Conservation (phyloP, 2,797 vertebrate species). For the Eremophila alpestris region DNA sequence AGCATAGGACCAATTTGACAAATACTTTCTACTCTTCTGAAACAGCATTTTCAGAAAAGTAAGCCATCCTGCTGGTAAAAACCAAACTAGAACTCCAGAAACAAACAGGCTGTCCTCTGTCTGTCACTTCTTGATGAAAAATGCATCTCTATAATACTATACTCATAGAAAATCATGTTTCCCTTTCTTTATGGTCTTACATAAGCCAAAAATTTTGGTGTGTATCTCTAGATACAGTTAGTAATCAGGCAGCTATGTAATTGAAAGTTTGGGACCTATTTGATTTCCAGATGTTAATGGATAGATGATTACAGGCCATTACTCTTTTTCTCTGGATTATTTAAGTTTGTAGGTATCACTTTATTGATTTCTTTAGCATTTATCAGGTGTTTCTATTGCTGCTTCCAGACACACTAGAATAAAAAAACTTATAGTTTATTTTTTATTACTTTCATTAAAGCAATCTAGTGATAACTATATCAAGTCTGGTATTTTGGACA, state of each 20-base stretch:
- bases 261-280: background rate
- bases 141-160: background rate
- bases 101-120: background rate
- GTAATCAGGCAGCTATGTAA: background rate
- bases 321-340: background rate
- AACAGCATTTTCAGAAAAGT: background rate
- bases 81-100: background rate
- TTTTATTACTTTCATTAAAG: background rate
- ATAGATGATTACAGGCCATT: background rate
- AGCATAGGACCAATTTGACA: background rate
- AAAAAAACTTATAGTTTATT: background rate
- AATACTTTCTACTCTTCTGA: background rate
- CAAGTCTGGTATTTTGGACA: conserved; percentile 1
- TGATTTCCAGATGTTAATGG: background rate
- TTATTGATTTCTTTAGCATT: conserved; percentile 8
- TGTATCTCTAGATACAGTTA: background rate
- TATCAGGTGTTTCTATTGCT: background rate
- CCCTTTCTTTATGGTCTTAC: background rate
- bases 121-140: background rate
- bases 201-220: background rate
- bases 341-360: background rate
- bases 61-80: background rate
- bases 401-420: background rate
- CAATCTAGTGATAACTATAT: background rate
- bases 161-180: background rate